Percentiles rank a stretch among this genome's conserved stretches.
Conservation (phyloP, 1,140 invertebrate species). For the Alviniconcha marisindica region DNA sequence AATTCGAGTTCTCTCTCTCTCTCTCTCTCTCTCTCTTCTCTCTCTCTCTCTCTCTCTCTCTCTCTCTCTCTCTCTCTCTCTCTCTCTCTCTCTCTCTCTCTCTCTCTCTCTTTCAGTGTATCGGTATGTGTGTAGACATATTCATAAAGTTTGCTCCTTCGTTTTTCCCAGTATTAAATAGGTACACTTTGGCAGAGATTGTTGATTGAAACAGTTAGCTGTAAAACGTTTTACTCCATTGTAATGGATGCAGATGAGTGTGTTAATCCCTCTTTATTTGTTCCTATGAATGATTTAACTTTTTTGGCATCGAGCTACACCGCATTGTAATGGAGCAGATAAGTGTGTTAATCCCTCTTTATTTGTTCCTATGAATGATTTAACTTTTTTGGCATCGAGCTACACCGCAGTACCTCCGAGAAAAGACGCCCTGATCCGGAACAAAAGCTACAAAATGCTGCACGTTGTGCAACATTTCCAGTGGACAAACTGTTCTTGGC, state of each 20-base stretch:
- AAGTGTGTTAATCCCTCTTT: neutral
- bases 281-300: neutral
- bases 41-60: neutral
- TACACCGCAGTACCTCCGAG: no score
- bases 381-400: neutral
- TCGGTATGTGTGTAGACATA: neutral
- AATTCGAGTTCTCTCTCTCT: neutral
- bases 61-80: neutral
- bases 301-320: neutral
- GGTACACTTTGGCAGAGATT: neutral
- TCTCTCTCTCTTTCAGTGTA: neutral
- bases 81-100: conserved; percentile 10
- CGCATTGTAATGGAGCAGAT: neutral
- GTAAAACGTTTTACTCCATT: neutral
- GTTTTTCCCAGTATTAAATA: neutral
- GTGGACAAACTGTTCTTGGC: no score
- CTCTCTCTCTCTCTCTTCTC: neutral
- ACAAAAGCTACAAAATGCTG: no score
- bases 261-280: neutral
- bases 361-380: no score
- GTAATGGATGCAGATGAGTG: neutral
- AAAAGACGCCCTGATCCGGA: no score
- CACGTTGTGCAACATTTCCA: no score
- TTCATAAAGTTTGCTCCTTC: neutral
- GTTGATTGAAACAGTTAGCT: neutral